phyloP scores from a whole-genome alignment of 2,797 vertebrate genomes.

The Hoplostethus mediterraneus region DNA sequence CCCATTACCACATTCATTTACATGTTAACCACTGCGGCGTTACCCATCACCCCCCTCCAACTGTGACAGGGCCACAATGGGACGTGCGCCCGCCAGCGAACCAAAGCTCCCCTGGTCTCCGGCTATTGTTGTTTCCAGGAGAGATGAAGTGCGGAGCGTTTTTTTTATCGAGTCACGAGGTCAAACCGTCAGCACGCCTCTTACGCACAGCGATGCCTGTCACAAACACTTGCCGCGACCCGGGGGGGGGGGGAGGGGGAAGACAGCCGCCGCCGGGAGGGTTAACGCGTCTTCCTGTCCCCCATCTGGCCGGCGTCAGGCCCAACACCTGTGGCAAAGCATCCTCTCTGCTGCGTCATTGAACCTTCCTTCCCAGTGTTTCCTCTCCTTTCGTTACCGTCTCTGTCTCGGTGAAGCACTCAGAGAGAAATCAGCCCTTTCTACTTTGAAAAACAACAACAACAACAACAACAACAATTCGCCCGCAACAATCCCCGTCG shows the following conservation, averaged over 20 bases:
- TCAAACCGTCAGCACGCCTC: constrained; percentile 69
- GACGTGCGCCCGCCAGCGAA: constrained; percentile 49
- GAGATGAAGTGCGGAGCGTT: constrained; percentile 71
- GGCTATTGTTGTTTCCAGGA: constrained; percentile 62
- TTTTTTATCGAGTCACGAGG: constrained; percentile 72
- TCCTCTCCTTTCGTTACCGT: constrained; percentile 43
- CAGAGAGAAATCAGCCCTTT: constrained; percentile 23
- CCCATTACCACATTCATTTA: constrained; percentile 83
- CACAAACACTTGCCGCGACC: constrained; percentile 32
- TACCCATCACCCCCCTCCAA: constrained; percentile 8
- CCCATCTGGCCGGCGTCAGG: constrained; percentile 50
- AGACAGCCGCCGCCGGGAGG: constrained; percentile 46
- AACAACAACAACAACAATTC: background rate
- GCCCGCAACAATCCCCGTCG: constrained; percentile 13
- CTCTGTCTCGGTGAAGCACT: constrained; percentile 46
- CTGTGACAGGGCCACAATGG: constrained; percentile 66
- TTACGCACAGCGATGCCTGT: constrained; percentile 49
- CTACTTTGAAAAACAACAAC: constrained; percentile 14
- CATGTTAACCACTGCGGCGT: constrained; percentile 76
- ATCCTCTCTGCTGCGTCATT: constrained; percentile 6
- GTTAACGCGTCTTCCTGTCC: constrained; percentile 11
- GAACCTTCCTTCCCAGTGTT: constrained; percentile 31
- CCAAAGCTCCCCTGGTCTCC: constrained; percentile 29
- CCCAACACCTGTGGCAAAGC: constrained; percentile 54
- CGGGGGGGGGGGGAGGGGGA: too few relatives aligned